These are phyloP conservation scores for Drosophila rubida DNA, from an alignment of 2,888 invertebrate genomes.

Conservation along the genomic window DNA sequence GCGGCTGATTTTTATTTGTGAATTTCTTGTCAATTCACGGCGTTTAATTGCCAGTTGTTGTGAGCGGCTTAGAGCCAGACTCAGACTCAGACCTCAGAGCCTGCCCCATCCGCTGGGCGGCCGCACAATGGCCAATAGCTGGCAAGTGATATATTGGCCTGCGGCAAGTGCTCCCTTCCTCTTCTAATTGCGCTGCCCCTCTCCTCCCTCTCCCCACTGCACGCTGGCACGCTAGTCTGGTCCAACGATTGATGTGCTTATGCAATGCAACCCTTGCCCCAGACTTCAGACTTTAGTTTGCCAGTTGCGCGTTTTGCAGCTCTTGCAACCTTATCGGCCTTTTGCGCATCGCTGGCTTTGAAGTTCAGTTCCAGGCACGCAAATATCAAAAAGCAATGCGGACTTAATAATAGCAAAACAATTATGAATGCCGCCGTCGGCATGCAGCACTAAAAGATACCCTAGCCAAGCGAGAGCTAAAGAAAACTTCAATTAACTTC, in stretches of 20 bases:
- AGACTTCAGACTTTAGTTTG: slow-evolving; percentile 22
- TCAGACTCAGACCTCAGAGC: slow-evolving; percentile 35
- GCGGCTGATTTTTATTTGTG: slow-evolving; percentile 53
- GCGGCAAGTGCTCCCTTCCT: slow-evolving; percentile 53
- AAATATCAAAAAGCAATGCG: slow-evolving; percentile 68
- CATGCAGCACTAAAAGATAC: slow-evolving; percentile 12
- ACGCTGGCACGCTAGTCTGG: slow-evolving; percentile 59
- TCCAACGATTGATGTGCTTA: slow-evolving; percentile 76
- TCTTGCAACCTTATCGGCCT: slow-evolving; percentile 60
- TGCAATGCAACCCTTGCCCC: slow-evolving; percentile 75
- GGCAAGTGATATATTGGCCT: slow-evolving; percentile 68
- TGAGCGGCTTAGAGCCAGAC: slow-evolving; percentile 42
- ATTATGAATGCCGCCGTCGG: slow-evolving; percentile 27
- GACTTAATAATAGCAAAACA: slow-evolving; percentile 43
- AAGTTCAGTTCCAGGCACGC: slow-evolving; percentile 73
- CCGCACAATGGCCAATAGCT: slow-evolving; percentile 47
- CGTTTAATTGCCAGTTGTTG: slow-evolving; percentile 71
- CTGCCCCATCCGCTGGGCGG: neutral
- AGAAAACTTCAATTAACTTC: neutral
- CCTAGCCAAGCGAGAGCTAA: neutral
- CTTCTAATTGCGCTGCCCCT: neutral
- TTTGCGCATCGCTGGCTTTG: slow-evolving; percentile 65
- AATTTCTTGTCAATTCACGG: slow-evolving; percentile 76
- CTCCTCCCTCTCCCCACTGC: neutral
- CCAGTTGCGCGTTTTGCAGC: slow-evolving; percentile 27